Evolutionary conservation across 2,113 vertebrate genomes (phyloP), one percentile per base, ranked within the genome.

Genomic region (Origma solitaria): DNA sequence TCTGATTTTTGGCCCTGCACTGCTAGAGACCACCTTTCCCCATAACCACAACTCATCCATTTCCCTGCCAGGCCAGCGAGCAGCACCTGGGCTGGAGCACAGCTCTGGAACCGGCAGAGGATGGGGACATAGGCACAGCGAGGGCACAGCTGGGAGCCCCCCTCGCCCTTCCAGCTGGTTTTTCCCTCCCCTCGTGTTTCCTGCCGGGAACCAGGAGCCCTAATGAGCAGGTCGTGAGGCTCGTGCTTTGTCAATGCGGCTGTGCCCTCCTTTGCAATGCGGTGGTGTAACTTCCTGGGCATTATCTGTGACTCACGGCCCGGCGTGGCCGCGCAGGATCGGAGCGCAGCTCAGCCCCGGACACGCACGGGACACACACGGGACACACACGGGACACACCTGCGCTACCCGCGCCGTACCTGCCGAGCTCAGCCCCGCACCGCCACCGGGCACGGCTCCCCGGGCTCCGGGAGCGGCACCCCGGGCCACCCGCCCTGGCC

Each of bases 241-340:
- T 82, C 33, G 4, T 10, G 73, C 92, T 61, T 17, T 4, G 80
- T 18, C 7, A 56, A 17, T 9, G 6, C 0, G 17, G 94, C 94
- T 60, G 56, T 94, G 91, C 86, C 94, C 89, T 91, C 10, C 2
- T 44, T 2, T 1, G 86, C 64, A 21, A 47, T 14, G 93, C 15
- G 0, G 50, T 45, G 78, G 8, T 61, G 89, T 40, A 28, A 94
- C 91, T 95, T 96, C 94, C 96, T 73, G 94, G 84, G 84, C 94
- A 94, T 90, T 66, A 86, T 25, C 71, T 6, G 5, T 95, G 96
- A 97, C 70, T 96, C 96, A 97, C 51, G 2, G 53, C 6, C 37
- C 10, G 17, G 88, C 24, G 27, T 28, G 85, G 95, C 91, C 84
- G 10, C 6, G 3, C 16, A 0, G 51, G 66, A n/a, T 30, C 65